Evolutionary conservation across 2,888 invertebrate species (phyloP).

Genomic region (Rotaria socialis): DNA sequence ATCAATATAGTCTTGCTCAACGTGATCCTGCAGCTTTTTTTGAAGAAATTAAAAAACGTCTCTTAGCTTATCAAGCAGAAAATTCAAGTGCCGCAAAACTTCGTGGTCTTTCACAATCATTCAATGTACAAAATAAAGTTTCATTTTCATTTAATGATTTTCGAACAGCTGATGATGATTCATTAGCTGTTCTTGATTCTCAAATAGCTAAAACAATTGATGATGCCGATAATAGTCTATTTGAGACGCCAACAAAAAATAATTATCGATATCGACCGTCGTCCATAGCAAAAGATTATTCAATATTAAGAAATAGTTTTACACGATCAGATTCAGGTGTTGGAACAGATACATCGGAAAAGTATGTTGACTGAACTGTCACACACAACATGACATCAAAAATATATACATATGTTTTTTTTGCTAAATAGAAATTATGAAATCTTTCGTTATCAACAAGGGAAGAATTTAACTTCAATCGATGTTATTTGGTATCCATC

Average conservation of each 20-base stretch:
- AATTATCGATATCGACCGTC: not conserved
- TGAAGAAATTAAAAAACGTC: conserved; percentile 8
- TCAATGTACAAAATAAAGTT: conserved; percentile 21
- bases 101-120: conserved; percentile 1
- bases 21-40: conserved; percentile 31
- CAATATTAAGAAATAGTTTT: conserved; percentile 34
- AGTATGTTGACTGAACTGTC: not conserved
- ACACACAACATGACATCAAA: no score
- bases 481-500: conserved; percentile 33
- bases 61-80: not conserved
- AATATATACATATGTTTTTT: not conserved
- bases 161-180: conserved; percentile 9
- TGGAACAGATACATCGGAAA: conserved; percentile 25
- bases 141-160: not conserved
- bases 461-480: not conserved
- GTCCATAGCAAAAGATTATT: not conserved
- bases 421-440: not conserved
- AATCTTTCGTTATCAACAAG: not conserved
- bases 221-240: conserved; percentile 11
- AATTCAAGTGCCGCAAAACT: not conserved
- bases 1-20: conserved; percentile 18
- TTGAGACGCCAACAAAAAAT: not conserved
- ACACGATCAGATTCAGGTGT: conserved; percentile 6
- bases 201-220: conserved; percentile 4
- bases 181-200: conserved; percentile 17